phyloP scores from a whole-genome alignment of 2,888 invertebrate species.

The Erynnis tages region DNA sequence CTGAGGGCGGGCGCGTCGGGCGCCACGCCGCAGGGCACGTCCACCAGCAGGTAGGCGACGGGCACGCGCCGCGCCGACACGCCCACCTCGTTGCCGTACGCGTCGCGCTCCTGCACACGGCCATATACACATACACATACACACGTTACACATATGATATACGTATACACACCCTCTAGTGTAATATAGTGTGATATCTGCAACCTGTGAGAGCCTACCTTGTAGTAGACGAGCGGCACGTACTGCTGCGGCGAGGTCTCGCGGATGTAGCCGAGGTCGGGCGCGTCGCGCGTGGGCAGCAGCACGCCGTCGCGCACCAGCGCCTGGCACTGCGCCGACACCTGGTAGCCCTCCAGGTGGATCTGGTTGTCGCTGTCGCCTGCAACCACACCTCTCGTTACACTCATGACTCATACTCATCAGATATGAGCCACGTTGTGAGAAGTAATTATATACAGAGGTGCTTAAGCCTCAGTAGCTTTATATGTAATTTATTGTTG shows the following conservation, averaged over 20 bases:
- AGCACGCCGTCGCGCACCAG: conserved; percentile 96
- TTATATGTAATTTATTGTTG: no score
- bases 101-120: conserved; percentile 92
- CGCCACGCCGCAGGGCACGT: conserved; percentile 95
- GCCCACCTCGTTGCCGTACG: conserved; percentile 98
- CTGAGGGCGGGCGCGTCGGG: conserved; percentile 52
- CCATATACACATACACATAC: background rate
- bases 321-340: conserved; percentile 99
- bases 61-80: conserved; percentile 96
- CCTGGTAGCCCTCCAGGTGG: conserved; percentile 99
- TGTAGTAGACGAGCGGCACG: conserved; percentile 99
- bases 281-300: conserved; percentile 97
- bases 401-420: background rate
- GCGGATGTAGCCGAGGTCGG: conserved; percentile 97
- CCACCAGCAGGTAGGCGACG: conserved; percentile 97
- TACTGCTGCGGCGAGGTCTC: conserved; percentile 96
- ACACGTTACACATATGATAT: background rate
- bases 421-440: no score
- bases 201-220: no score
- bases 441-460: no score
- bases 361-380: conserved; percentile 95
- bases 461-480: no score
- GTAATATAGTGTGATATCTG: no score
- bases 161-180: no score
- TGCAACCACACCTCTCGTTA: conserved; percentile 47